Conservation (phyloP, 1,140 invertebrate species). For the Euschistus heros region DNA sequence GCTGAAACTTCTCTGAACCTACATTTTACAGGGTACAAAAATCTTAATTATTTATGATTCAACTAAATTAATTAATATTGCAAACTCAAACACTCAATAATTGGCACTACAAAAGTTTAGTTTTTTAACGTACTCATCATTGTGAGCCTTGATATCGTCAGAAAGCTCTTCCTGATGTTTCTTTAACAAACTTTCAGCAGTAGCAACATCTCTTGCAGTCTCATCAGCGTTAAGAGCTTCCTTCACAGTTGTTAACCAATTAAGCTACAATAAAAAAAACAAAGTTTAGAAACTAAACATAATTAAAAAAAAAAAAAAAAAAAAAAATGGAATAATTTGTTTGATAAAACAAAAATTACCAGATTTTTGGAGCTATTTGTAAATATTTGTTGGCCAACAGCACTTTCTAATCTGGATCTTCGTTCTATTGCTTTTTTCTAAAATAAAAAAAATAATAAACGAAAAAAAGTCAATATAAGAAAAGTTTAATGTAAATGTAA, state of each 20-base stretch:
- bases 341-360: slow-evolving; percentile 32
- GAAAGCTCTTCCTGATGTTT: slow-evolving; percentile 74
- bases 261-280: slow-evolving; percentile 37
- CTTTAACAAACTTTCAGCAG: slow-evolving; percentile 81
- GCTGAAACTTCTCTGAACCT: slow-evolving; percentile 66
- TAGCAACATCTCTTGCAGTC: slow-evolving; percentile 73
- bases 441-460: slow-evolving; percentile 22
- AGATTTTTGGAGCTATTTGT: slow-evolving; percentile 73
- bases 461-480: neutral
- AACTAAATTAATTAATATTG: neutral
- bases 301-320: slow-evolving; percentile 9
- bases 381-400: slow-evolving; percentile 91
- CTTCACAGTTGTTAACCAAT: slow-evolving; percentile 69
- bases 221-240: slow-evolving; percentile 72
- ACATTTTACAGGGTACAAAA: slow-evolving; percentile 20
- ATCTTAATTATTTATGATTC: too few relatives aligned
- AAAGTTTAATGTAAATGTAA: too few relatives aligned
- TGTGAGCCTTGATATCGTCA: slow-evolving; percentile 83
- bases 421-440: slow-evolving; percentile 71
- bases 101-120: neutral
- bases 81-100: too few relatives aligned
- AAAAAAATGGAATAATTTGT: slow-evolving; percentile 10
- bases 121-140: slow-evolving; percentile 59
- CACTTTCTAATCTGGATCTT: slow-evolving; percentile 71
- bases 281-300: neutral